These are phyloP conservation scores for Halichondria panicea DNA, from an alignment of 37 sponge, comb jelly and placozoan genomes.

Conservation along the genomic window DNA sequence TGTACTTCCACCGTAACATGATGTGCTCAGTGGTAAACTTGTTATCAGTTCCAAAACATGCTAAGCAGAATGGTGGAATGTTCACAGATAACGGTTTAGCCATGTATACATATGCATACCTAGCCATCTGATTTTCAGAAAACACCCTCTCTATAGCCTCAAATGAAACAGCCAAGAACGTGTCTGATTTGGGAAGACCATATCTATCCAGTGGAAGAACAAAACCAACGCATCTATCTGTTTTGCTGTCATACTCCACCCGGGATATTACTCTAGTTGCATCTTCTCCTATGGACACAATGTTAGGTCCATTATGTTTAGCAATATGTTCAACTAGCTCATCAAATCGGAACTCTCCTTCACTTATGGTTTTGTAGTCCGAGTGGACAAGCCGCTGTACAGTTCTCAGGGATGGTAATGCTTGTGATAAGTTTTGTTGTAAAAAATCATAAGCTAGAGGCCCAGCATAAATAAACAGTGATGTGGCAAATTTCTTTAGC, in stretches of 20 bases:
- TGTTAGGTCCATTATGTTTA: constrained; percentile 18
- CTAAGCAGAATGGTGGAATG: too few relatives aligned
- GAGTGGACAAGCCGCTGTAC: constrained; percentile 26
- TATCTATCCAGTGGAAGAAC: constrained; percentile 33
- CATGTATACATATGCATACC: constrained; percentile 54
- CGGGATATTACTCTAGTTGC: constrained; percentile 38
- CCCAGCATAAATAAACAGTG: constrained; percentile 51
- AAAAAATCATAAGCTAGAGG: constrained; percentile 54
- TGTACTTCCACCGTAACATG: constrained; percentile 46
- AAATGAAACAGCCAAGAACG: too few relatives aligned
- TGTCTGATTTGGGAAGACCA: constrained; percentile 24
- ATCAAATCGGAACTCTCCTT: constrained; percentile 59
- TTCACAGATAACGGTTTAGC: too few relatives aligned
- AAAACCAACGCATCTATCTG: constrained; percentile 45
- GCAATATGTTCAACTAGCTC: constrained; percentile 30
- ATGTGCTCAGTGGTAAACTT: constrained; percentile 29
- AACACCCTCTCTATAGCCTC: constrained; percentile 29
- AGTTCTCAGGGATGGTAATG: too few relatives aligned
- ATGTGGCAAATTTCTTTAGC: constrained; percentile 47
- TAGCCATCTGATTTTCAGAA: constrained; percentile 11
- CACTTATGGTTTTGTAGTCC: constrained; percentile 28
- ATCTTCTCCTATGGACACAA: constrained; percentile 53
- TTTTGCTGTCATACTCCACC: constrained; percentile 50
- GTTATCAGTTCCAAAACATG: constrained; percentile 56
- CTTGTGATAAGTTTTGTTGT: constrained; percentile 51